phyloP scores from a whole-genome alignment of 2,888 invertebrate genomes.

The Koerneria pararmatus region DNA sequence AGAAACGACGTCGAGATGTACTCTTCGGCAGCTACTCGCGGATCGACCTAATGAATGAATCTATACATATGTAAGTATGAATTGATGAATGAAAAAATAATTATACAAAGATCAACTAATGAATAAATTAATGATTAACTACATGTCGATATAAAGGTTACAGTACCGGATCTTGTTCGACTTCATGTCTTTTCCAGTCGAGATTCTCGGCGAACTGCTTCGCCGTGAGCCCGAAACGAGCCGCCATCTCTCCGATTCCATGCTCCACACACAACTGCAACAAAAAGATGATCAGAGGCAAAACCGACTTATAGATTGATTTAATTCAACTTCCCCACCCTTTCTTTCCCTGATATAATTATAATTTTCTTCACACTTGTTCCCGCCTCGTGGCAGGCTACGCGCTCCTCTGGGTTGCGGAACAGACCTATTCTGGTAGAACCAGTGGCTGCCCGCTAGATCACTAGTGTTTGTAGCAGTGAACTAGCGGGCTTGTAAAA shows the following conservation, averaged over 20 bases:
- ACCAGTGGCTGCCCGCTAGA: too few relatives aligned
- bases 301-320: slow-evolving; percentile 59
- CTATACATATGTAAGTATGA: neutral
- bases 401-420: too few relatives aligned
- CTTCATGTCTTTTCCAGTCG: slow-evolving; percentile 67
- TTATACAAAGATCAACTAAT: slow-evolving; percentile 25
- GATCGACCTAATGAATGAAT: slow-evolving; percentile 13
- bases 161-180: slow-evolving; percentile 61
- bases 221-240: slow-evolving; percentile 85
- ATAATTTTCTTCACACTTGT: too few relatives aligned
- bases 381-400: too few relatives aligned
- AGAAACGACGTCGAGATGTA: slow-evolving; percentile 63
- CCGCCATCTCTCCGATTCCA: slow-evolving; percentile 60
- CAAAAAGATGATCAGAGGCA: slow-evolving; percentile 60
- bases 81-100: neutral
- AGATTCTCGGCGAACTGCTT: slow-evolving; percentile 94
- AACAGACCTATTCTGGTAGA: too few relatives aligned
- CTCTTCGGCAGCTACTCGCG: slow-evolving; percentile 32
- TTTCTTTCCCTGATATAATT: too few relatives aligned
- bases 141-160: slow-evolving; percentile 75
- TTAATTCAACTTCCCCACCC: slow-evolving; percentile 62
- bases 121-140: neutral
- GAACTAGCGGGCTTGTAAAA: too few relatives aligned
- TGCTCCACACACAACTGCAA: slow-evolving; percentile 45
- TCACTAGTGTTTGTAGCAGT: too few relatives aligned